These are phyloP conservation scores for Plecotus auritus DNA, from an alignment of 2,113 vertebrate species.

Conservation along the genomic window DNA sequence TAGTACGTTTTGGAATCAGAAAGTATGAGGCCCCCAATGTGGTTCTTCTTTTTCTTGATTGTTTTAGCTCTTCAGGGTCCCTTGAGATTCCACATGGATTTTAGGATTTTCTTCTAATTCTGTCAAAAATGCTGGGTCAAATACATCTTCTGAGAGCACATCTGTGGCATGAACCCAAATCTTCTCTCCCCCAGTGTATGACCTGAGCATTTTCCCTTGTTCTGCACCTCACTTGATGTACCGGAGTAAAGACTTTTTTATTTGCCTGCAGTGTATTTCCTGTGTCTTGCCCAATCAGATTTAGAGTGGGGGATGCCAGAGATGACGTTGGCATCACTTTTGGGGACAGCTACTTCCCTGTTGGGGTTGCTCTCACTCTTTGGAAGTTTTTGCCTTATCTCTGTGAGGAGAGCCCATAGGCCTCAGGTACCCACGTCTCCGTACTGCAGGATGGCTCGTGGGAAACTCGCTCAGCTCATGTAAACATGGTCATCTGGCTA, in stretches of 20 bases:
- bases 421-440: background rate
- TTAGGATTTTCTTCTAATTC: background rate
- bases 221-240: background rate
- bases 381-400: background rate
- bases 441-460: constrained; percentile 1
- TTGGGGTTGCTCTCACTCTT: background rate
- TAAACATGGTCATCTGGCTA: constrained; percentile 71
- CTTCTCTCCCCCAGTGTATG: background rate
- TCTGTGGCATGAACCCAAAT: background rate
- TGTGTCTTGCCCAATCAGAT: background rate
- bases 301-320: background rate
- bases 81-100: background rate
- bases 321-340: background rate
- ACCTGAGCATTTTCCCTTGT: background rate
- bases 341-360: background rate
- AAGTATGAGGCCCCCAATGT: background rate
- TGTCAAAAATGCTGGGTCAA: background rate
- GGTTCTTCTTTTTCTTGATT: background rate
- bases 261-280: background rate
- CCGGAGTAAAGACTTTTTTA: background rate
- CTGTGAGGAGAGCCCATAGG: background rate
- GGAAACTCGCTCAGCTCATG: constrained; percentile 53
- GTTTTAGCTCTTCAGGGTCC: background rate
- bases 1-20: background rate
- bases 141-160: background rate